Percentiles rank a stretch among this genome's conserved stretches.
Conservation (phyloP, 2,113 vertebrate genomes). For the Emydocephalus ijimae region DNA sequence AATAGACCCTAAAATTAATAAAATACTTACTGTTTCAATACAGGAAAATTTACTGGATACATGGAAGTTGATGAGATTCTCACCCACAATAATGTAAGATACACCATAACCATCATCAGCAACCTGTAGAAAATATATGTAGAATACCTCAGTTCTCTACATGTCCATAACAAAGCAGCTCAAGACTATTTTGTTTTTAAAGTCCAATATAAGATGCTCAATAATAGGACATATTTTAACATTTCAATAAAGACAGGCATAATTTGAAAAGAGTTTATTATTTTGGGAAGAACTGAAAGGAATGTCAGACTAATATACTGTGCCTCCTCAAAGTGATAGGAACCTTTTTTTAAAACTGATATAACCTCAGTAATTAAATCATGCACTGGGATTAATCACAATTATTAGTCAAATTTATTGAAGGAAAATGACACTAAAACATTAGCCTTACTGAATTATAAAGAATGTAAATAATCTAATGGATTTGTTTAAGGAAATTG, state of each 20-base stretch:
- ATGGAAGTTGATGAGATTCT: slow-evolving; percentile 90
- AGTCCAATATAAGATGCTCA: neutral
- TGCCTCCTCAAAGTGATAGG: neutral
- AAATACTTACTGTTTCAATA: slow-evolving; percentile 82
- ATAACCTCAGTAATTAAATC: neutral
- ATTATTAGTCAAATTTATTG: neutral
- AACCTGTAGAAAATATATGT: slow-evolving; percentile 70
- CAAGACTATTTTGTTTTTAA: neutral
- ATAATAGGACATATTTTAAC: neutral
- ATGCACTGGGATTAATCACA: neutral
- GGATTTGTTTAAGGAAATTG: neutral
- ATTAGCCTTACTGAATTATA: neutral
- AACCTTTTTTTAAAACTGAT: neutral
- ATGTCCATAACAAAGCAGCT: neutral
- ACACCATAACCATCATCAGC: slow-evolving; percentile 97
- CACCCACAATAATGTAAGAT: slow-evolving; percentile 90
- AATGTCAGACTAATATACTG: neutral
- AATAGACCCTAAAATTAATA: neutral
- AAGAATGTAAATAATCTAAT: neutral
- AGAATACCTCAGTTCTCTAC: neutral
- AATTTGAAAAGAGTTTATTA: neutral
- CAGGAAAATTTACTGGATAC: slow-evolving; percentile 94
- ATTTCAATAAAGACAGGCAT: neutral
- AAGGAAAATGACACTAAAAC: neutral
- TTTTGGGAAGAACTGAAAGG: neutral